Conservation (phyloP, 2,797 vertebrate genomes). For the Enteromius radiatus region DNA sequence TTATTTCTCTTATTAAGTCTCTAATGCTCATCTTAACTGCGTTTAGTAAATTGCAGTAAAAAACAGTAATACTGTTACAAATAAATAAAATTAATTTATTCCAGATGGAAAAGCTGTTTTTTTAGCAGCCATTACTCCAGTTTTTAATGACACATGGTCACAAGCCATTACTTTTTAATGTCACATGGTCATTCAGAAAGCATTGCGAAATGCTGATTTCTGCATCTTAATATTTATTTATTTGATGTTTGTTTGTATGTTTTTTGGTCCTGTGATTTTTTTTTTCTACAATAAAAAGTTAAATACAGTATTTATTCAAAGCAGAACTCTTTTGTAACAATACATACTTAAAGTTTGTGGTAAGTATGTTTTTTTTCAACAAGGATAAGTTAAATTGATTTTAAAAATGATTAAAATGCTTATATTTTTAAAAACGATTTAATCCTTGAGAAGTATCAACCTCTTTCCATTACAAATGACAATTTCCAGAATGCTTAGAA, state of each 20-base stretch:
- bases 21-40: neutral
- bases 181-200: neutral
- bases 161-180: too few relatives aligned
- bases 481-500: neutral
- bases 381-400: neutral
- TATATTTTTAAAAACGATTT: neutral
- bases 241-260: too few relatives aligned
- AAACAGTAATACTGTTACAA: neutral
- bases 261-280: neutral
- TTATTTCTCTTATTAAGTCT: neutral
- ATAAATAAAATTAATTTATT: neutral
- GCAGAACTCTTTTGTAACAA: neutral
- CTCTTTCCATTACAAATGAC: neutral
- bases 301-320: neutral
- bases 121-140: neutral
- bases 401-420: neutral
- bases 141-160: too few relatives aligned
- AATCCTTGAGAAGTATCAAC: neutral
- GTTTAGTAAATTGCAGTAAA: neutral
- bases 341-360: neutral
- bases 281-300: neutral
- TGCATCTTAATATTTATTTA: neutral
- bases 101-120: neutral
- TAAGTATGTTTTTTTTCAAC: neutral
- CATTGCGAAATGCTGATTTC: neutral